Percentiles rank a stretch among this genome's conserved stretches.
Evolutionary conservation across 2,888 invertebrate species (phyloP).

Genomic region (Allophyes oxyacanthae): DNA sequence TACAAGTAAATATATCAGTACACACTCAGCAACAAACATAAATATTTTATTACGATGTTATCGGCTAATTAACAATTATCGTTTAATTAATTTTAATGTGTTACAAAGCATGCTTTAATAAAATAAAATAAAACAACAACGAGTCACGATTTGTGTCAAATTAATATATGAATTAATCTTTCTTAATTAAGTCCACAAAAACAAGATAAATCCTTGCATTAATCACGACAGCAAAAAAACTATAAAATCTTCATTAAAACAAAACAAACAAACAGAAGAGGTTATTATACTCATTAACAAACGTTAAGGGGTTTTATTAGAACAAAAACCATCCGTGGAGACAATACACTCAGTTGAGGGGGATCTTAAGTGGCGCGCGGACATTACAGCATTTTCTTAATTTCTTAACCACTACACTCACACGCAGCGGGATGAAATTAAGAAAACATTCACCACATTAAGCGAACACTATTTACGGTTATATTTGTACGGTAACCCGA

Average conservation of each 20-base stretch:
- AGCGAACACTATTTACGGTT: slow-evolving; percentile 72
- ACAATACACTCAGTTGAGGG: slow-evolving; percentile 79
- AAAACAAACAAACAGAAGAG: slow-evolving; percentile 63
- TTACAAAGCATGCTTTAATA: too few relatives aligned
- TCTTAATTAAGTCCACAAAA: too few relatives aligned
- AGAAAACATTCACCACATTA: slow-evolving; percentile 87
- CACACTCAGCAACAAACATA: too few relatives aligned
- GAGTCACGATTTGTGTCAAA: too few relatives aligned
- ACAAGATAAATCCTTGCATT: slow-evolving; percentile 43
- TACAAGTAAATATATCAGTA: too few relatives aligned
- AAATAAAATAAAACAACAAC: too few relatives aligned
- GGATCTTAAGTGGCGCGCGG: slow-evolving; percentile 82
- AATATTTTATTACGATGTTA: too few relatives aligned
- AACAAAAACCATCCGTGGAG: slow-evolving; percentile 84
- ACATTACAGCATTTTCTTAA: slow-evolving; percentile 86
- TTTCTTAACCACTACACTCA: slow-evolving; percentile 84
- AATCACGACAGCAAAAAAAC: slow-evolving; percentile 53
- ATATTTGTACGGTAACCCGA: slow-evolving; percentile 65
- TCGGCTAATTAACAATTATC: too few relatives aligned
- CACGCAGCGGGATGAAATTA: slow-evolving; percentile 87
- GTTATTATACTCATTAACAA: slow-evolving; percentile 82
- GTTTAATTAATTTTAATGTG: too few relatives aligned
- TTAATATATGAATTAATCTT: too few relatives aligned
- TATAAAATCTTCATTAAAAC: slow-evolving; percentile 58
- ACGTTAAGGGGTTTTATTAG: slow-evolving; percentile 82